These are phyloP conservation scores for Microplitis demolitor DNA, from an alignment of 1,140 invertebrate species.

Conservation along the genomic window DNA sequence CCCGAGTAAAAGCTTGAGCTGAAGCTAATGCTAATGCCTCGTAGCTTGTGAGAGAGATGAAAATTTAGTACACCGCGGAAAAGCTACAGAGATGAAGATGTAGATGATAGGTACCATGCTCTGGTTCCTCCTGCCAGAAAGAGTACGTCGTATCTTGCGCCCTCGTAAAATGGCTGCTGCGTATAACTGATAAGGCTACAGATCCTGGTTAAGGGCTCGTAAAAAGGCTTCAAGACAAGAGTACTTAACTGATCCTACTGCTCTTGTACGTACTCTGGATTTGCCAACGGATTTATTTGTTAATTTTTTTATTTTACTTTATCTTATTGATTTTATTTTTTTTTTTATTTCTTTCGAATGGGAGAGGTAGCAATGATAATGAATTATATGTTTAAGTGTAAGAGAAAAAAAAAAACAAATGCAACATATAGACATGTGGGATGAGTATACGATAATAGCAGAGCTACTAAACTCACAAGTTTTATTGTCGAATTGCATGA, in stretches of 20 bases:
- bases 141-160: neutral
- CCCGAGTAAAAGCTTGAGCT: neutral
- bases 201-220: conserved; percentile 1
- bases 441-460: too few relatives aligned
- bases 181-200: conserved; percentile 4
- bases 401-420: too few relatives aligned
- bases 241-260: neutral
- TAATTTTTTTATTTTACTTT: neutral
- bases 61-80: neutral
- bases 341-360: too few relatives aligned
- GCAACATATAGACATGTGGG: too few relatives aligned
- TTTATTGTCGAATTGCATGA: conserved; percentile 64
- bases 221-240: conserved; percentile 8
- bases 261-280: conserved; percentile 18
- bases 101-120: too few relatives aligned
- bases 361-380: conserved; percentile 43
- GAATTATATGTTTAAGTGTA: conserved; percentile 10
- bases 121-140: neutral
- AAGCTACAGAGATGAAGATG: neutral
- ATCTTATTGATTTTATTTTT: neutral
- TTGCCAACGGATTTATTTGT: too few relatives aligned
- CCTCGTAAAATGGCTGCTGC: conserved; percentile 11
- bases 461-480: conserved; percentile 60
- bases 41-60: too few relatives aligned
- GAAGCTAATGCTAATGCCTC: too few relatives aligned